phyloP scores from a whole-genome alignment of 2,888 invertebrate genomes.

The Neoitamus cyanurus region DNA sequence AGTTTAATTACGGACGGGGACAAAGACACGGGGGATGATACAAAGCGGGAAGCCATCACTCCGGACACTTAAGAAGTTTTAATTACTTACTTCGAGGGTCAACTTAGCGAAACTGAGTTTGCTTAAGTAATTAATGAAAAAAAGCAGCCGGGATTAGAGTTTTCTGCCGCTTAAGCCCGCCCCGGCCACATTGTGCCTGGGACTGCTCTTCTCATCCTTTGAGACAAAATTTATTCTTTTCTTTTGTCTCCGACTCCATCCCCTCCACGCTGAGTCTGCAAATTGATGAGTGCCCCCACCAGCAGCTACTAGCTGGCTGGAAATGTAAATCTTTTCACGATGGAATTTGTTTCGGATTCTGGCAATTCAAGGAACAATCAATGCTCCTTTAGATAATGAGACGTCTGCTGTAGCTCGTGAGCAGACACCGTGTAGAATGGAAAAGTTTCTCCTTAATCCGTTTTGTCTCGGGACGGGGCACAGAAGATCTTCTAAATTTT shows the following conservation, averaged over 20 bases:
- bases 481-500: background rate
- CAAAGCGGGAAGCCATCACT: background rate
- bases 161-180: background rate
- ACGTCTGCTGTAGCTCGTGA: background rate
- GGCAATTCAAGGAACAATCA: background rate
- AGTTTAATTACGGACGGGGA: background rate
- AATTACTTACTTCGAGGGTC: background rate
- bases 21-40: background rate
- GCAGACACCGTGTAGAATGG: background rate
- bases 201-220: background rate
- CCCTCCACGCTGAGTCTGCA: background rate
- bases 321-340: background rate
- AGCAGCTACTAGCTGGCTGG: too few species aligned
- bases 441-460: background rate
- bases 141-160: background rate
- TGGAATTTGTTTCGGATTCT: background rate
- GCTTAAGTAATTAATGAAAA: background rate
- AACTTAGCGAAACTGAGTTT: background rate
- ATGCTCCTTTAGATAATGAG: background rate
- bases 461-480: background rate
- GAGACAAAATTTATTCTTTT: background rate
- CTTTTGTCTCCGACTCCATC: background rate
- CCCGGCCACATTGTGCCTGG: background rate
- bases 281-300: background rate
- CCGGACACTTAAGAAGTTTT: background rate